Percentiles rank a stretch among this genome's conserved stretches.
Conservation (phyloP, 1,140 invertebrate species). For the Aphaenogaster ashmeadi region DNA sequence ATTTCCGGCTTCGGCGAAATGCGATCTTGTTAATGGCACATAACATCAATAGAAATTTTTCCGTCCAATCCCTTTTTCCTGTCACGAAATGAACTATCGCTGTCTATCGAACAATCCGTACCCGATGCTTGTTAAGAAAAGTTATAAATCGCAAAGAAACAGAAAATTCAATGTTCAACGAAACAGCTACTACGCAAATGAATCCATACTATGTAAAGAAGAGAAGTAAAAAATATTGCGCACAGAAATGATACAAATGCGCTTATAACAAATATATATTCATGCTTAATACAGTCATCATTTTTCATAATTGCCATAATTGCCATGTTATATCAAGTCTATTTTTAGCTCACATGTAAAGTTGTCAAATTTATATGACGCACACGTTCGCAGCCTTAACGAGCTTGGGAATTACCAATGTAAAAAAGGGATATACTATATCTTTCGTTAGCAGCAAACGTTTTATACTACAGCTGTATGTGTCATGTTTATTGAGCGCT, state of each 20-base stretch:
- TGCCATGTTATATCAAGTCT: not conserved
- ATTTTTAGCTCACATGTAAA: slow-evolving; percentile 35
- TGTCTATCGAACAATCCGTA: slow-evolving; percentile 52
- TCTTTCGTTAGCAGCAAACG: slow-evolving; percentile 51
- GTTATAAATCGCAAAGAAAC: slow-evolving; percentile 66
- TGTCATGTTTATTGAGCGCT: slow-evolving; percentile 55
- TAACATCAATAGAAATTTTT: slow-evolving; percentile 80
- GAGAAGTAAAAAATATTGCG: not conserved
- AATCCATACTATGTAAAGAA: not conserved
- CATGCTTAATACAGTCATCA: not conserved
- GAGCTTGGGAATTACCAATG: slow-evolving; percentile 54
- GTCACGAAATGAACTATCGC: slow-evolving; percentile 69
- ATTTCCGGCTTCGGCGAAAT: slow-evolving; percentile 81
- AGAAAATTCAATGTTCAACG: slow-evolving; percentile 56
- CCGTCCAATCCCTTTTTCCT: slow-evolving; percentile 63
- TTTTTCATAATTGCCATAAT: slow-evolving; percentile 35
- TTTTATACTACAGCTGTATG: slow-evolving; percentile 43
- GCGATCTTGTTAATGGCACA: slow-evolving; percentile 83
- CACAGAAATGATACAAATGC: not conserved
- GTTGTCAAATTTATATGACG: slow-evolving; percentile 45
- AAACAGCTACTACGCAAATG: slow-evolving; percentile 46
- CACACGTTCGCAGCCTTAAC: slow-evolving; percentile 55
- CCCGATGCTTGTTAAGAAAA: slow-evolving; percentile 34
- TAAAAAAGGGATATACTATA: slow-evolving; percentile 50
- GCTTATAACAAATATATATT: slow-evolving; percentile 10